Evolutionary conservation across 2,797 vertebrate genomes (phyloP).

Genomic region (Carduelis carduelis): DNA sequence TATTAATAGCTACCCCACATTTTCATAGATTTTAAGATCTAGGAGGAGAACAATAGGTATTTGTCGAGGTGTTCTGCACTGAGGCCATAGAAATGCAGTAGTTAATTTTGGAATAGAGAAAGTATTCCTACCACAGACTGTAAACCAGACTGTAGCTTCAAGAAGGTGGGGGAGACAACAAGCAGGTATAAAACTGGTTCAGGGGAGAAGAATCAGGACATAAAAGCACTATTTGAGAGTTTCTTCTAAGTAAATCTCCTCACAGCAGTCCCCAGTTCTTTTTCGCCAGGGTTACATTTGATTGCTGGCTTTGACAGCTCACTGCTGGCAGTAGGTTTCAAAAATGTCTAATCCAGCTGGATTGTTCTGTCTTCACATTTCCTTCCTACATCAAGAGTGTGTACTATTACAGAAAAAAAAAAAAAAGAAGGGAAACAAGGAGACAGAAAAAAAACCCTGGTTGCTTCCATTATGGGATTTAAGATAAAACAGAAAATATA

Average conservation of each 20-base stretch:
- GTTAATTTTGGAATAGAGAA: not conserved
- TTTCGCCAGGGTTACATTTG: constrained; percentile 41
- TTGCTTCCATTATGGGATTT: not conserved
- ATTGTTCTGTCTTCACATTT: constrained; percentile 51
- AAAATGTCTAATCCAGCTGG: constrained; percentile 58
- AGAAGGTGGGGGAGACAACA: not conserved
- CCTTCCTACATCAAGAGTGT: constrained; percentile 18
- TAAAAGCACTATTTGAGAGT: constrained; percentile 19
- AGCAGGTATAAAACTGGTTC: not conserved
- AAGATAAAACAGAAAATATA: constrained; percentile 19
- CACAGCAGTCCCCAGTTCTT: constrained; percentile 47
- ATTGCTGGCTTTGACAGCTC: constrained; percentile 59
- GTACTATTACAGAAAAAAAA: not conserved
- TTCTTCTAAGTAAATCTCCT: constrained; percentile 58
- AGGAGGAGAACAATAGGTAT: not conserved
- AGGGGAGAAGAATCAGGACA: not conserved
- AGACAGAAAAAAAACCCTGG: not conserved
- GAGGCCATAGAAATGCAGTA: not conserved
- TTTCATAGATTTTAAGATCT: not conserved
- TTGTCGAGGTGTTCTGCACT: not conserved
- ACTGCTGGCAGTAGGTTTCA: constrained; percentile 45
- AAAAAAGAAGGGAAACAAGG: not conserved
- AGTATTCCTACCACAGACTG: not conserved
- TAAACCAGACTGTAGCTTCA: constrained; percentile 15
- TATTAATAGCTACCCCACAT: not conserved